Conservation (phyloP, 2,797 vertebrate genomes). For the Perodicticus potto region DNA sequence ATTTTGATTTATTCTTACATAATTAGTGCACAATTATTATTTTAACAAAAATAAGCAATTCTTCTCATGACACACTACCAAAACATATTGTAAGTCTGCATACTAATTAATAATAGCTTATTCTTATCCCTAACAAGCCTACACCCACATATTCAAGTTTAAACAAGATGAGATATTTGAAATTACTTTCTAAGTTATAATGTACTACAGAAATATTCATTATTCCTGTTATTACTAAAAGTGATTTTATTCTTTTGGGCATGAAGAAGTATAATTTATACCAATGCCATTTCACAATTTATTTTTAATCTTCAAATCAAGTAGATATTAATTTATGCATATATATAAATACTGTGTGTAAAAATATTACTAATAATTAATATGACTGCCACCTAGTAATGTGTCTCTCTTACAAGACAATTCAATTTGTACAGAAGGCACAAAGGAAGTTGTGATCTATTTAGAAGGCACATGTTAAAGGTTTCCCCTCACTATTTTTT, state of each 20-base stretch:
- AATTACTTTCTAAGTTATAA: conserved; percentile 65
- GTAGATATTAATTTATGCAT: conserved; percentile 25
- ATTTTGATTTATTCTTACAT: conserved; percentile 39
- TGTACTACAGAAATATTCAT: background rate
- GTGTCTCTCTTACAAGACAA: background rate
- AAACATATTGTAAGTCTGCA: conserved; percentile 43
- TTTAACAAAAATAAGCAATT: conserved; percentile 45
- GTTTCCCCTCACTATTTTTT: background rate
- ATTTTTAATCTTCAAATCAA: conserved; percentile 56
- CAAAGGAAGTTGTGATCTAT: background rate
- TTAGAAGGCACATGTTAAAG: conserved; percentile 4
- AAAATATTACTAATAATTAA: conserved; percentile 32
- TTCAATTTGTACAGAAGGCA: background rate
- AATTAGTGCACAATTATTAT: conserved; percentile 57
- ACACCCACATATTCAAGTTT: conserved; percentile 21
- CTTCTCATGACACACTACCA: background rate
- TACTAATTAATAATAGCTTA: conserved; percentile 66
- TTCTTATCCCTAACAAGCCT: conserved; percentile 59
- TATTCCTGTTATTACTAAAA: conserved; percentile 35
- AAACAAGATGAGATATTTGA: conserved; percentile 60
- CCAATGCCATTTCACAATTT: conserved; percentile 50
- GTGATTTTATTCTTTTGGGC: conserved; percentile 49
- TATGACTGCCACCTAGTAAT: background rate
- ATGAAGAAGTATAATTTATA: conserved; percentile 42
- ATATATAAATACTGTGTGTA: conserved; percentile 18